Evolutionary conservation across 2,888 invertebrate genomes (phyloP).

Genomic region (Muschampia staudingeri): DNA sequence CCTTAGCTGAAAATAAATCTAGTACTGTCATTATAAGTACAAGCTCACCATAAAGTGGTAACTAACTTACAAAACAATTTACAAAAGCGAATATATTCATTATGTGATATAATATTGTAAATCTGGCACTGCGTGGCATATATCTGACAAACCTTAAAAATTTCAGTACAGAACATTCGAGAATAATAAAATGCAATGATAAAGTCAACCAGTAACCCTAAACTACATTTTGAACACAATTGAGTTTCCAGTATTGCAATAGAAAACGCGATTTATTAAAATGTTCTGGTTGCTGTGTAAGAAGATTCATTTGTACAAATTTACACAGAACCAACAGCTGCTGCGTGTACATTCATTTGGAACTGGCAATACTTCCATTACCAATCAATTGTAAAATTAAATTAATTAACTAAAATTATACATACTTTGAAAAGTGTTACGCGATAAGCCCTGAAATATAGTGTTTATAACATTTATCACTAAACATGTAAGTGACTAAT

Average conservation of each 20-base stretch:
- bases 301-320: too few species aligned
- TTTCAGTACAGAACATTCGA: conserved; percentile 16
- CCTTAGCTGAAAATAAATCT: not conserved
- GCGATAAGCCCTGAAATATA: too few species aligned
- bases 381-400: too few species aligned
- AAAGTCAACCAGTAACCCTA: conserved; percentile 11
- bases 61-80: not conserved
- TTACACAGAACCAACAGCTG: too few species aligned
- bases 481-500: too few species aligned
- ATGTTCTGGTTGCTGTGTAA: too few species aligned
- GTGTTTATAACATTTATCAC: too few species aligned
- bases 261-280: not conserved
- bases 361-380: too few species aligned
- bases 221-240: conserved; percentile 45
- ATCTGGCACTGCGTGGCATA: conserved; percentile 1
- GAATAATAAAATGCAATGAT: conserved; percentile 37
- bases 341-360: too few species aligned
- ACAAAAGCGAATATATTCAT: not conserved
- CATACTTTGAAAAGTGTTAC: too few species aligned
- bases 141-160: conserved; percentile 16
- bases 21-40: not conserved
- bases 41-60: not conserved
- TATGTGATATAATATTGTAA: not conserved
- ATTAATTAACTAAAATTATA: too few species aligned
- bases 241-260: conserved; percentile 27